phyloP scores from a whole-genome alignment of 2,888 invertebrate genomes.

The Tachina fera region DNA sequence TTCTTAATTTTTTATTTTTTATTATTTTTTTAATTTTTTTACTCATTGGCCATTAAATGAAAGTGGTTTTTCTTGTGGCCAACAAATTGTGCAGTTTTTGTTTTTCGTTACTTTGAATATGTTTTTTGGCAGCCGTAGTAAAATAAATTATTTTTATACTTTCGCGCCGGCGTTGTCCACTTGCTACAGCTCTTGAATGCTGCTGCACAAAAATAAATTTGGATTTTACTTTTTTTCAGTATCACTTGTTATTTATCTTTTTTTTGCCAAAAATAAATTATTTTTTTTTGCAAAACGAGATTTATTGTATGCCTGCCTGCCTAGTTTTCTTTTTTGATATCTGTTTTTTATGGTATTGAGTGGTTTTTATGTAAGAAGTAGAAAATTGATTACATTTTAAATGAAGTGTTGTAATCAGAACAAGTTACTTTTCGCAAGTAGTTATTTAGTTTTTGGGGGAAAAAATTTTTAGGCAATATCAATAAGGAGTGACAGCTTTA shows the following conservation, averaged over 20 bases:
- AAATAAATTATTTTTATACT: slow-evolving; percentile 60
- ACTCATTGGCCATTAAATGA: slow-evolving; percentile 58
- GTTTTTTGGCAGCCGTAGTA: slow-evolving; percentile 52
- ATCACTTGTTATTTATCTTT: neutral
- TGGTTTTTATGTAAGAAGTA: slow-evolving; percentile 66
- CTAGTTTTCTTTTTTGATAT: slow-evolving; percentile 20
- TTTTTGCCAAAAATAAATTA: neutral
- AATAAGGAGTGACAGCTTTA: too few relatives aligned
- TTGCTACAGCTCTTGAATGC: slow-evolving; percentile 41
- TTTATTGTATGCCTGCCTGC: slow-evolving; percentile 46
- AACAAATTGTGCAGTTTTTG: slow-evolving; percentile 16
- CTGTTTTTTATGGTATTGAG: slow-evolving; percentile 29
- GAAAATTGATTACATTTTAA: slow-evolving; percentile 56
- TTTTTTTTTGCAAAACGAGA: slow-evolving; percentile 51
- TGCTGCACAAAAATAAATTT: slow-evolving; percentile 5
- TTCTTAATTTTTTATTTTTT: slow-evolving; percentile 33
- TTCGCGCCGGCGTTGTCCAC: slow-evolving; percentile 60
- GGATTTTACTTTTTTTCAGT: slow-evolving; percentile 15
- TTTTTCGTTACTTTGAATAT: slow-evolving; percentile 32
- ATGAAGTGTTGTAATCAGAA: slow-evolving; percentile 62
- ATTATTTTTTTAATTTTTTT: slow-evolving; percentile 21
- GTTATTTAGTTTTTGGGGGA: neutral
- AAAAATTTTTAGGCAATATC: neutral
- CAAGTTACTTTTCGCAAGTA: slow-evolving; percentile 51
- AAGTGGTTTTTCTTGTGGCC: slow-evolving; percentile 69